phyloP scores from a whole-genome alignment of 2,113 vertebrate species.

The Pygoscelis antarcticus region DNA sequence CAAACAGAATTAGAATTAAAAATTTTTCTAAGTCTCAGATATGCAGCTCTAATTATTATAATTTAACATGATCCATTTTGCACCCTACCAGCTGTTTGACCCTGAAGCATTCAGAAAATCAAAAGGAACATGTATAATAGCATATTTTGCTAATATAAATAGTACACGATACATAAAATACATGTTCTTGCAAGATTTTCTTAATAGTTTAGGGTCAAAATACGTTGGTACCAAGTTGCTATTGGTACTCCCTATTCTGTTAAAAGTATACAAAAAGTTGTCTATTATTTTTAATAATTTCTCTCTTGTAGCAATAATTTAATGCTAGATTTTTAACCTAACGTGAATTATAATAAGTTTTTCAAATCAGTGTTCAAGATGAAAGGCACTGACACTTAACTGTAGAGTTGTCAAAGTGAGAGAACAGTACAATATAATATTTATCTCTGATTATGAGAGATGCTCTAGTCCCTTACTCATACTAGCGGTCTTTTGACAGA shows the following conservation, averaged over 20 bases:
- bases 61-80: neutral
- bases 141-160: neutral
- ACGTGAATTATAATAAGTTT: neutral
- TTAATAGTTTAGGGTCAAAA: neutral
- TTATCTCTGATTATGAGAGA: neutral
- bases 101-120: neutral
- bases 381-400: neutral
- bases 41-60: neutral
- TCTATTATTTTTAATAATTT: neutral
- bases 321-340: neutral
- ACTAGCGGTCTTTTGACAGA: rapidly evolving
- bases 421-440: neutral
- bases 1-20: neutral
- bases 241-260: neutral
- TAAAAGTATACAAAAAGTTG: neutral
- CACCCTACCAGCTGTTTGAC: neutral
- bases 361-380: neutral
- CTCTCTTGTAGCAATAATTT: neutral
- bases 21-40: neutral
- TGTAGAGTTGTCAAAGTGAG: neutral
- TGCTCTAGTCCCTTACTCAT: neutral
- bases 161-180: neutral
- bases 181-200: neutral
- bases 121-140: neutral
- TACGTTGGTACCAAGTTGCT: neutral